Percentiles rank a stretch among this genome's conserved stretches.
These are phyloP conservation scores for Hypena proboscidalis DNA, from an alignment of 2,888 invertebrate species.

Conservation along the genomic window DNA sequence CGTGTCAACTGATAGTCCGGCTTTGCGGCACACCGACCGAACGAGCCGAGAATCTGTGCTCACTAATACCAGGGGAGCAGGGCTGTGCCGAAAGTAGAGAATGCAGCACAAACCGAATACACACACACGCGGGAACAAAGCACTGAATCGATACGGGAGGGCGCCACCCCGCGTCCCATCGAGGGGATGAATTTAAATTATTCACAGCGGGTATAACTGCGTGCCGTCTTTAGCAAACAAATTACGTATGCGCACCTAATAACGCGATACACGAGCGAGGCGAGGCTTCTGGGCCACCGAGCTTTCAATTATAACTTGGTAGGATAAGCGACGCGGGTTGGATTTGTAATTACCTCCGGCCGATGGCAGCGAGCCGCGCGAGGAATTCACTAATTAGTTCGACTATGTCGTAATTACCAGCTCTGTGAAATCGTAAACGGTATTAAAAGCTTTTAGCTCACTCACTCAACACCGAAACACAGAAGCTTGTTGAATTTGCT, in stretches of 20 bases:
- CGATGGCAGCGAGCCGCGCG: conserved; percentile 43
- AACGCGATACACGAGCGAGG: conserved; percentile 75
- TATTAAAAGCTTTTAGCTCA: conserved; percentile 58
- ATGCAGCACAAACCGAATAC: conserved; percentile 47
- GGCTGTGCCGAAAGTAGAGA: conserved; percentile 63
- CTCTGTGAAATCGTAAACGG: conserved; percentile 58
- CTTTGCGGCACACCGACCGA: conserved; percentile 73
- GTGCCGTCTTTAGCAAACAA: conserved; percentile 85
- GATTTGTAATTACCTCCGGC: conserved; percentile 71
- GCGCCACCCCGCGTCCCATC: conserved; percentile 63
- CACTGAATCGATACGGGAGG: conserved; percentile 73
- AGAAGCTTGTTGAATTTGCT: conserved; percentile 32
- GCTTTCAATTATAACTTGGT: conserved; percentile 81
- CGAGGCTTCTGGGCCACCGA: conserved; percentile 72
- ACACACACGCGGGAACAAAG: conserved; percentile 46
- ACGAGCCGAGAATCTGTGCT: conserved; percentile 71
- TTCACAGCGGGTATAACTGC: conserved; percentile 83
- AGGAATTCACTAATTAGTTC: conserved; percentile 60
- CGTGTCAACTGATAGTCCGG: conserved; percentile 67
- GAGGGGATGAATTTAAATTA: conserved; percentile 84
- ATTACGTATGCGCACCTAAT: conserved; percentile 83
- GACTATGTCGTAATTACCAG: conserved; percentile 68
- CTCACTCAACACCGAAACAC: conserved; percentile 29
- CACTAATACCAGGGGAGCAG: conserved; percentile 68
- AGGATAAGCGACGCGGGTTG: conserved; percentile 71